These are phyloP conservation scores for Semotilus atromaculatus DNA, from an alignment of 2,797 vertebrate species.

Conservation along the genomic window DNA sequence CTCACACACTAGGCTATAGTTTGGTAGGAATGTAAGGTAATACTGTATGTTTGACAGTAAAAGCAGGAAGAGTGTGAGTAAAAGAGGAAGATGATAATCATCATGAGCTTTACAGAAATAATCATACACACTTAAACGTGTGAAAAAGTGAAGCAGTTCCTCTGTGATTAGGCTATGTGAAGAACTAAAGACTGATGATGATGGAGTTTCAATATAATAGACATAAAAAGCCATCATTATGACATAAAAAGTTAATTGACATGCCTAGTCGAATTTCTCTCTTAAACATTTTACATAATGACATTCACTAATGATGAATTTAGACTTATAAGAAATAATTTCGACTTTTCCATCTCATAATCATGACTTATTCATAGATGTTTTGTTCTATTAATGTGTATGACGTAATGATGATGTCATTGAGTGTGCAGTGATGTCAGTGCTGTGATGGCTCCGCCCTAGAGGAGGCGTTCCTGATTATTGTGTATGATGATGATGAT, in stretches of 20 bases:
- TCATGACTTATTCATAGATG: fast-evolving
- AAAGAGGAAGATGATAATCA: constrained; percentile 2
- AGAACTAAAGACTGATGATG: background rate
- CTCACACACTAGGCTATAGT: background rate
- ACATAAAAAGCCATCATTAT: no score
- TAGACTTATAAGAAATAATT: background rate
- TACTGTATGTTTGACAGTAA: background rate
- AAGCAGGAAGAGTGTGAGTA: background rate
- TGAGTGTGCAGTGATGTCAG: constrained; percentile 66
- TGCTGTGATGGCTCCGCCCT: constrained; percentile 71
- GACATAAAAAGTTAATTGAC: background rate
- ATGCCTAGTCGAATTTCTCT: background rate
- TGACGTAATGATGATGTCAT: background rate
- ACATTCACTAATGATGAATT: background rate
- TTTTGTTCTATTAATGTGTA: background rate
- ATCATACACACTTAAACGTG: background rate
- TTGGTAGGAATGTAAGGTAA: background rate
- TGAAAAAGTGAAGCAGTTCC: background rate
- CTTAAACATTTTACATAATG: background rate
- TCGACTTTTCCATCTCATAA: background rate
- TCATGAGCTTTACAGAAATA: background rate
- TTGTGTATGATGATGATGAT: no score
- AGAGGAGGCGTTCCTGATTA: no score
- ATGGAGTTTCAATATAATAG: background rate
- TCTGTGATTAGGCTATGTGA: no score